phyloP scores from a whole-genome alignment of 2,888 invertebrate species.

The Eilema griseolum region DNA sequence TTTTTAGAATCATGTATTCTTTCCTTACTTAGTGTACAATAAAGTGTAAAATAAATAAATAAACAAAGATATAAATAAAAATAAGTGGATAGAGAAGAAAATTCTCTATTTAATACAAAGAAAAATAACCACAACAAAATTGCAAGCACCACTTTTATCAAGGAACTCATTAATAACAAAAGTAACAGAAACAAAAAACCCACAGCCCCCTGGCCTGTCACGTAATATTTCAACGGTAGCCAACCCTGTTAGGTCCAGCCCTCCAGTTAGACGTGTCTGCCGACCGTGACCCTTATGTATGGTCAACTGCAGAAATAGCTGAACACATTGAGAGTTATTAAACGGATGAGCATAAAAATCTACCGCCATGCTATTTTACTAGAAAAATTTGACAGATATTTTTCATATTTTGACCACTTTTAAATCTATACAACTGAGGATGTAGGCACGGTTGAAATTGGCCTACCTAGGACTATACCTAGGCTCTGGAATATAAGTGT shows the following conservation, averaged over 20 bases:
- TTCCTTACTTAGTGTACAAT: too few species aligned
- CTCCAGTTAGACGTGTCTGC: conserved; percentile 30
- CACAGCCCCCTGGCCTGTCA: conserved; percentile 18
- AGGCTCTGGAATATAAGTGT: neutral
- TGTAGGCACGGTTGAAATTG: neutral
- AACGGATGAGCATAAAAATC: neutral
- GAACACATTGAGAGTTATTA: neutral
- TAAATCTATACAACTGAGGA: neutral
- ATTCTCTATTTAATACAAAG: conserved; percentile 18
- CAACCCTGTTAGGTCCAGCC: conserved; percentile 36
- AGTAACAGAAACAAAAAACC: conserved; percentile 20
- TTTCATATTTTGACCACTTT: neutral
- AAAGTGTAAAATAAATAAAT: too few species aligned
- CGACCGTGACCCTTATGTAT: conserved; percentile 46
- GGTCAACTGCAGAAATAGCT: conserved; percentile 7
- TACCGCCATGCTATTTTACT: too few species aligned
- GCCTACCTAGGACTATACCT: neutral
- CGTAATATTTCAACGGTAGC: conserved; percentile 20
- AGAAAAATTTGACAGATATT: neutral
- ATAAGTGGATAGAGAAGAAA: conserved; percentile 3
- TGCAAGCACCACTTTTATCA: conserved; percentile 23
- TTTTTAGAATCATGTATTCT: too few species aligned
- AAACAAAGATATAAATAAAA: conserved; percentile 1
- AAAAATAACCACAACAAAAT: conserved; percentile 20
- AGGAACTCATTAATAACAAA: conserved; percentile 27